These are phyloP conservation scores for Hypsibius dujardini DNA, from an alignment of 1,140 invertebrate genomes.

Conservation along the genomic window DNA sequence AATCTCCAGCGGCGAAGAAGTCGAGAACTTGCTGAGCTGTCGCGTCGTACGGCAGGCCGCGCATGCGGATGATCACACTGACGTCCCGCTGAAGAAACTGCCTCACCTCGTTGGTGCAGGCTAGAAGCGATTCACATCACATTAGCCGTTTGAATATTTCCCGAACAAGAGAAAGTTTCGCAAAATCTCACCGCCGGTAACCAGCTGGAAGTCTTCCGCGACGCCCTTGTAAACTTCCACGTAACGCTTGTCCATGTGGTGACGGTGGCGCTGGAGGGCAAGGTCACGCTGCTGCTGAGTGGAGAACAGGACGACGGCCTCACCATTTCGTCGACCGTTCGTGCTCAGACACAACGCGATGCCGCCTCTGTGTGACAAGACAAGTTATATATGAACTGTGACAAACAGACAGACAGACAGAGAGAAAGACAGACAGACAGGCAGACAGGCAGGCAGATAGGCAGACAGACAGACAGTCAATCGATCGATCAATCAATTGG, in stretches of 20 bases:
- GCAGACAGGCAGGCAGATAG: not conserved
- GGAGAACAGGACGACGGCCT: slow-evolving; percentile 85
- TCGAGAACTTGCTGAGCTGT: slow-evolving; percentile 94
- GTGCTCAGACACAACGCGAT: slow-evolving; percentile 86
- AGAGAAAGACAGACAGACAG: slow-evolving; percentile 3
- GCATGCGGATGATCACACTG: slow-evolving; percentile 91
- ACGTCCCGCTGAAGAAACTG: slow-evolving; percentile 78
- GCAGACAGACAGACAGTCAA: not conserved
- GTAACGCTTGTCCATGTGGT: slow-evolving; percentile 80
- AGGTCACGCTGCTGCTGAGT: slow-evolving; percentile 87
- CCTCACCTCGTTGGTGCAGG: slow-evolving; percentile 84
- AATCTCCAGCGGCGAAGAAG: slow-evolving; percentile 74
- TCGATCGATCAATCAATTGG: not conserved
- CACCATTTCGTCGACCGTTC: slow-evolving; percentile 93
- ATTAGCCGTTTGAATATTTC: no score
- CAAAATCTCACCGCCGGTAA: slow-evolving; percentile 64
- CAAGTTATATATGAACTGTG: no score
- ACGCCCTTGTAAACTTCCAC: slow-evolving; percentile 92
- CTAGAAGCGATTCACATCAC: slow-evolving; percentile 32
- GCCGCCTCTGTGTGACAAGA: slow-evolving; percentile 58
- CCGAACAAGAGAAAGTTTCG: no score
- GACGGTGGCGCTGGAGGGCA: slow-evolving; percentile 89
- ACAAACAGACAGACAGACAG: no score
- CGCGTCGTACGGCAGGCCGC: slow-evolving; percentile 91
- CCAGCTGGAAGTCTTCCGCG: slow-evolving; percentile 86